phyloP scores from a whole-genome alignment of 2,113 vertebrate species.

The Phrynocephalus versicolor region DNA sequence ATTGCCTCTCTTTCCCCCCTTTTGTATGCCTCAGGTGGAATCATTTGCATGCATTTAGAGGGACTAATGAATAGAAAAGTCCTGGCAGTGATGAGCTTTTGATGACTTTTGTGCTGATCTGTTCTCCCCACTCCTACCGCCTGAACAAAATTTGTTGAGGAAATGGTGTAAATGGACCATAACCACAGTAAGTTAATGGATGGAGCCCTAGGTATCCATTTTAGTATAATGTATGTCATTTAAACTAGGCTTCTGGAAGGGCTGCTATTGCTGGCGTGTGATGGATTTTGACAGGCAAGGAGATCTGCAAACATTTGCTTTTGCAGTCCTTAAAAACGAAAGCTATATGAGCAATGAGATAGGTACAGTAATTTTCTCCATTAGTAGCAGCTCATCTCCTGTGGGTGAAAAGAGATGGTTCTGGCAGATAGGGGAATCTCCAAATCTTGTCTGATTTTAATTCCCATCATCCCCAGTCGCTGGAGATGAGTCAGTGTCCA shows the following conservation, averaged over 20 bases:
- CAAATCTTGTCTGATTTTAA: neutral
- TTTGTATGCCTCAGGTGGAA: constrained; percentile 23
- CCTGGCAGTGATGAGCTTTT: constrained; percentile 37
- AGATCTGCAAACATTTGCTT: constrained; percentile 5
- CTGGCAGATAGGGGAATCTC: neutral
- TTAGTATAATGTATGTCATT: constrained; percentile 20
- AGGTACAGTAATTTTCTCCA: neutral
- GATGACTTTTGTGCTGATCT: constrained; percentile 48
- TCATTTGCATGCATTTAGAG: constrained; percentile 44
- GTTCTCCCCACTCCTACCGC: constrained; percentile 6
- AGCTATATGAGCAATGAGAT: neutral
- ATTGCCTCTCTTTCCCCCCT: constrained; percentile 1
- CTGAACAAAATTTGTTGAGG: constrained; percentile 23
- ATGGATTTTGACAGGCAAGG: neutral
- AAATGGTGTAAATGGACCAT: constrained; percentile 39
- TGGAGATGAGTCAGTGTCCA: neutral
- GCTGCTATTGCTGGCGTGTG: neutral
- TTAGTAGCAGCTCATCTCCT: neutral
- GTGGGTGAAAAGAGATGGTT: neutral
- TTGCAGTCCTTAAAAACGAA: neutral
- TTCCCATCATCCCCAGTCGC: neutral
- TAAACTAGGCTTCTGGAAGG: neutral
- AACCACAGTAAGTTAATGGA: constrained; percentile 42
- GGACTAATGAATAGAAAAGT: constrained; percentile 40
- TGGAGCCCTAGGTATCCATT: constrained; percentile 16